These are phyloP conservation scores for Numenius phaeopus DNA, from an alignment of 2,797 vertebrate genomes.

Conservation along the genomic window DNA sequence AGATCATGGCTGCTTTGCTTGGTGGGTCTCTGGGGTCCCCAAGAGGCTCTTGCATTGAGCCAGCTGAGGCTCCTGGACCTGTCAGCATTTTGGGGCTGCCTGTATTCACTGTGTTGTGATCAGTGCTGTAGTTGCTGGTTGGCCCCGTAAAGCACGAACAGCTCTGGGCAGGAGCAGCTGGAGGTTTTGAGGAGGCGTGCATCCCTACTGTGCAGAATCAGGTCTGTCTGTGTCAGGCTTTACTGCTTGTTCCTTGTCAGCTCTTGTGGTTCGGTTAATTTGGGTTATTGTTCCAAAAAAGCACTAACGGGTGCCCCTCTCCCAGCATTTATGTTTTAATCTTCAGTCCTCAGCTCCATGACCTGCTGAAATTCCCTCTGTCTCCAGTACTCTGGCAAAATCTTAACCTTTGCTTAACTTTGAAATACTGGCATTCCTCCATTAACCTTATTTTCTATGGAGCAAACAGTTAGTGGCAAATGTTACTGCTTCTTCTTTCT, in stretches of 20 bases:
- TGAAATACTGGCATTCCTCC: background rate
- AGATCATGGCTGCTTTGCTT: background rate
- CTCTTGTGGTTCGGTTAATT: background rate
- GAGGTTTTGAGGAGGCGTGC: background rate
- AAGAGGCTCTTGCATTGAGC: background rate
- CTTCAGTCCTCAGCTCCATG: background rate
- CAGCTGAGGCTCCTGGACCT: background rate
- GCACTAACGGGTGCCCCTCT: background rate
- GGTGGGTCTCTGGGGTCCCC: background rate
- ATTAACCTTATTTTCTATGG: background rate
- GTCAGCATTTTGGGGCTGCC: background rate
- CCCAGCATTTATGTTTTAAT: background rate
- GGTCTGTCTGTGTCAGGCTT: background rate
- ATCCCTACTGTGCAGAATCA: background rate
- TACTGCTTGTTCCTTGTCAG: background rate
- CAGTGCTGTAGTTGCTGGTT: background rate
- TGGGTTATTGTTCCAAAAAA: background rate
- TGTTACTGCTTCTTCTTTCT: background rate
- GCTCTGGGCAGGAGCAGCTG: background rate
- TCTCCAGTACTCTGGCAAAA: background rate
- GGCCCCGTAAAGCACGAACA: background rate
- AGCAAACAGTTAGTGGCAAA: background rate
- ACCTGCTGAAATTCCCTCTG: background rate
- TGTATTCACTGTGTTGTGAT: background rate
- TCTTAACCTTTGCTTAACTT: background rate